Evolutionary conservation across 30 jellyfish, hydroid and myxozoan species (phyloP), one percentile per base, ranked within the genome.

Genomic region (Aurelia sp.): DNA sequence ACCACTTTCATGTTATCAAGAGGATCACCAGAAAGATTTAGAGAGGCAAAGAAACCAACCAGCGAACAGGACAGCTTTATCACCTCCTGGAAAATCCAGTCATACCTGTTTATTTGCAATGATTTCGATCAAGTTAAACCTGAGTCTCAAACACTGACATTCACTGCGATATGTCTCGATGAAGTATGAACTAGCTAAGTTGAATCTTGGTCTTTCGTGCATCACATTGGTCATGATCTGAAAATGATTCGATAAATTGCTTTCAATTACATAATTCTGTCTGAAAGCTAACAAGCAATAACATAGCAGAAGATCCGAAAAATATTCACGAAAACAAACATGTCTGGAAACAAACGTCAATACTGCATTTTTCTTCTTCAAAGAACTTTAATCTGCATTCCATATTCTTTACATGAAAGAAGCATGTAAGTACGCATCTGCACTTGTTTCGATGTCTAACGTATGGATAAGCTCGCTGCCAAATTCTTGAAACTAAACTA

Each of bases 191-290:
- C 66, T 82, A 62, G 75, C 48, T 19, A 63, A 91, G 70, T 91
- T 86, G 84, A 74, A 67, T 64, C 97, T 77, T 47, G 97, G 97
- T 17, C 96, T 64, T 78, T 79, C 89, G 82, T 85, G 76, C 58
- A 78, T 87, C 18, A 78, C 55, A 74, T 83, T 88, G 12, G 86
- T 66, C 68, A 91, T 78, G 22, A 85, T 68, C 97, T 91, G 62
- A 17, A 63, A 20, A 31, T 15, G 50, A 66, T 53, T 44, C 0
- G 55, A 44, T 16, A 44, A 44, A 44, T 5, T 44, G 55, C 15
- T 44, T 44, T 44, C 13, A 44, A 44, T 5, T 44, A 44, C 15
- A 44, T 12, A 10, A 44, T 7, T 10, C 10, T 37, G 7, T 12
- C 3, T 44, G 55, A 44, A 44, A 44, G 55, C 55, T 44, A 44